A percentile compares a stretch with the other conserved stretches of the same genome.
phyloP scores from a whole-genome alignment of 2,888 invertebrate genomes.

The Brenthis hecate region DNA sequence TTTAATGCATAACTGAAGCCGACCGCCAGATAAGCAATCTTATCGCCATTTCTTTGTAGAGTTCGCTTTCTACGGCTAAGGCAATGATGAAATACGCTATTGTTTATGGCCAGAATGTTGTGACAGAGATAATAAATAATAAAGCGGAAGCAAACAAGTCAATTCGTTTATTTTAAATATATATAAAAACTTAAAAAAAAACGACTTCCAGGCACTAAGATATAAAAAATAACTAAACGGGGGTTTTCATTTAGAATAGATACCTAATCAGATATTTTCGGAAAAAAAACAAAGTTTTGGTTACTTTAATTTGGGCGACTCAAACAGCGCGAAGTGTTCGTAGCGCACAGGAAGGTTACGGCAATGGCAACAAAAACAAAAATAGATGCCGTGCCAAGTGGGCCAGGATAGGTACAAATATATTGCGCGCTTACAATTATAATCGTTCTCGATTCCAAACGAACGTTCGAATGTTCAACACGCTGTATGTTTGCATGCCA shows the following conservation, averaged over 20 bases:
- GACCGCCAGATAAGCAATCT: conserved; percentile 58
- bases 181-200: no score
- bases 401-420: conserved; percentile 60
- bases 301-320: no score
- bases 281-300: no score
- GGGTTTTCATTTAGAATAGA: no score
- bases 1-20: not conserved
- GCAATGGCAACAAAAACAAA: conserved; percentile 66
- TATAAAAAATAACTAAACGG: no score
- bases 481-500: no score
- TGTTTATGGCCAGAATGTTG: conserved; percentile 48
- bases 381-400: conserved; percentile 69
- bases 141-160: not conserved
- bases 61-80: conserved; percentile 56
- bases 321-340: no score
- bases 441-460: conserved; percentile 41
- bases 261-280: no score
- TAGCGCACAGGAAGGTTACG: conserved; percentile 52
- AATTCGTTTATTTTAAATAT: no score
- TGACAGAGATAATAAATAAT: not conserved
- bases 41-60: conserved; percentile 58
- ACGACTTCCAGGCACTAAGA: no score
- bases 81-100: conserved; percentile 62
- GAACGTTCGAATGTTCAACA: not conserved
- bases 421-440: conserved; percentile 47